Evolutionary conservation across 2,797 vertebrate genomes (phyloP).

Genomic region (Trachurus trachurus): DNA sequence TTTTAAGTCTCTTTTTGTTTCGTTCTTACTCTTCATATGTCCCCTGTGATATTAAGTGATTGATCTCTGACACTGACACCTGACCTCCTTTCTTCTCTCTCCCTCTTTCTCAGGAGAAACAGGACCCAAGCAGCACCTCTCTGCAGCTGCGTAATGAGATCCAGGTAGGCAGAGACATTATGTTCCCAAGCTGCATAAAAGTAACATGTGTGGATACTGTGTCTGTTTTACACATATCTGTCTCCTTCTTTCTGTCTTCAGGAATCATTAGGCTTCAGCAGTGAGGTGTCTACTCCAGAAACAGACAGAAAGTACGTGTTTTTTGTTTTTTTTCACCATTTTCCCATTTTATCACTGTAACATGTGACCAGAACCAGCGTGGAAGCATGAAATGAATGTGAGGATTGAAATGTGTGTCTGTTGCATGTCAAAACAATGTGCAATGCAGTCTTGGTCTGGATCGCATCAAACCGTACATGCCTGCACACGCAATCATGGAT

Average conservation of each 20-base stretch:
- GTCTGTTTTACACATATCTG: not conserved
- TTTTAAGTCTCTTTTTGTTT: not conserved
- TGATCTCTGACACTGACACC: conserved; percentile 22
- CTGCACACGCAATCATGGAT: conserved; percentile 32
- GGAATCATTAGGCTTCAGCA: conserved; percentile 95
- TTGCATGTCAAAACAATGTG: conserved; percentile 66
- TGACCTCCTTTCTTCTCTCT: conserved; percentile 11
- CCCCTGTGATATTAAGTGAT: conserved; percentile 16
- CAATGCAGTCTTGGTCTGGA: conserved; percentile 54
- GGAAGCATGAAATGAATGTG: conserved; percentile 39
- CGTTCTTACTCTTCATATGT: not conserved
- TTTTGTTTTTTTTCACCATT: not conserved
- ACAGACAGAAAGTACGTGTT: conserved; percentile 92
- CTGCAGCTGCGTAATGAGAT: conserved; percentile 94
- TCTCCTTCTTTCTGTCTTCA: conserved; percentile 70
- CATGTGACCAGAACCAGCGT: not conserved
- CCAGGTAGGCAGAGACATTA: conserved; percentile 87
- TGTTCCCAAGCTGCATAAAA: not conserved
- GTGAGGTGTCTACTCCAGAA: conserved; percentile 94
- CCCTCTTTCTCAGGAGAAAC: conserved; percentile 89
- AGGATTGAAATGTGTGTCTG: conserved; percentile 52
- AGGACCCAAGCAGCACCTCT: conserved; percentile 90
- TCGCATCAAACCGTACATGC: conserved; percentile 42
- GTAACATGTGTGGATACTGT: not conserved
- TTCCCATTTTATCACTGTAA: conserved; percentile 1